Percentiles rank a stretch among this genome's conserved stretches.
phyloP scores from a whole-genome alignment of 2,113 vertebrate genomes.

The Gobio gobio region DNA sequence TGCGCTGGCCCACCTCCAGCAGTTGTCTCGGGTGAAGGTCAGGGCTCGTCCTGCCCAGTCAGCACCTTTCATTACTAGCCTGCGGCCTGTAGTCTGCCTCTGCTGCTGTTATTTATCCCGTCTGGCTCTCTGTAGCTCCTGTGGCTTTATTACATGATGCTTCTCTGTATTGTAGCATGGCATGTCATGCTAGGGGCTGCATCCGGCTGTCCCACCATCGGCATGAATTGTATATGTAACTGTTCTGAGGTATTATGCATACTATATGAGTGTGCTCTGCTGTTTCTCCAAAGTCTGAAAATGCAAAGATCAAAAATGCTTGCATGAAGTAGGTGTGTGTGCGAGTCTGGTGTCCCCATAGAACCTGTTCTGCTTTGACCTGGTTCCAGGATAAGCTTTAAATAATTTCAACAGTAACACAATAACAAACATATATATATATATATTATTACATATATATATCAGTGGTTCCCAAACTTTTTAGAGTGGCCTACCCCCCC shows the following conservation, averaged over 20 bases:
- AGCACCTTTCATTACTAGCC: slow-evolving; percentile 27
- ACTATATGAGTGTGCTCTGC: slow-evolving; percentile 7
- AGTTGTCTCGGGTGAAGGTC: slow-evolving; percentile 72
- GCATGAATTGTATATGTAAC: slow-evolving; percentile 1
- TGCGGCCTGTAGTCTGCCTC: slow-evolving; percentile 16
- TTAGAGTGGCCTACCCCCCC: too few species aligned
- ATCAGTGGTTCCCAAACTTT: neutral
- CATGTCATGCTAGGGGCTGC: slow-evolving; percentile 15
- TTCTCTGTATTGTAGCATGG: slow-evolving; percentile 33
- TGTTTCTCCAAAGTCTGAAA: slow-evolving; percentile 15
- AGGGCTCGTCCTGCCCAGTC: slow-evolving; percentile 28
- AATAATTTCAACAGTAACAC: neutral
- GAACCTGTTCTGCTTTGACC: neutral
- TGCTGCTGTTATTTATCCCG: slow-evolving; percentile 17
- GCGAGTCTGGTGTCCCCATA: neutral
- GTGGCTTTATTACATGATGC: slow-evolving; percentile 35
- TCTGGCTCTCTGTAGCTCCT: slow-evolving; percentile 4
- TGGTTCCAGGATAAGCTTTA: neutral
- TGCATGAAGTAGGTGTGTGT: slow-evolving; percentile 20
- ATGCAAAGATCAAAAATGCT: neutral
- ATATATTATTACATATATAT: too few species aligned
- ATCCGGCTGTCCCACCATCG: slow-evolving; percentile 27
- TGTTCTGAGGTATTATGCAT: neutral
- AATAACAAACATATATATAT: neutral
- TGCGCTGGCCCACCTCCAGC: slow-evolving; percentile 85